Conservation (phyloP, 23 tunicate genomes). For the Trididemnum miniatum region DNA sequence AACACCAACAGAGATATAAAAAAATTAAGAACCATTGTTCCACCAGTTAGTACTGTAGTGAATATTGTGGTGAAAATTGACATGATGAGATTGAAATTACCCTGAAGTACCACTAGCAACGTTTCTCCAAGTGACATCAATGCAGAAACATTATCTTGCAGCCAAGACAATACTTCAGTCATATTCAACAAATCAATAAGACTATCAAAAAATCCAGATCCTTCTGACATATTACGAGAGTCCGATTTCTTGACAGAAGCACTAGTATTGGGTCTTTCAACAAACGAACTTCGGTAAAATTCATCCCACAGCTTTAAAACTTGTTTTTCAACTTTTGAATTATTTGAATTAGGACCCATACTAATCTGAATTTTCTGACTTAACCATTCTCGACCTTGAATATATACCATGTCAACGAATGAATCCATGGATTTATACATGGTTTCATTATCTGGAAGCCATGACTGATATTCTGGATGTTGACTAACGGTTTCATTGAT, state of each 20-base stretch:
- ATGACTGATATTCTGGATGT: slow-evolving; percentile 78
- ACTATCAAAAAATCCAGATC: slow-evolving; percentile 39
- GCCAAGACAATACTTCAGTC: slow-evolving; percentile 58
- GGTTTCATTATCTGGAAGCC: slow-evolving; percentile 77
- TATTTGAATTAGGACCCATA: slow-evolving; percentile 21
- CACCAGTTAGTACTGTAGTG: slow-evolving; percentile 60
- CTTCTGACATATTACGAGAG: not conserved
- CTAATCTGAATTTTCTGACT: slow-evolving; percentile 46
- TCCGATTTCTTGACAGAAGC: not conserved
- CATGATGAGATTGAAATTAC: slow-evolving; percentile 61
- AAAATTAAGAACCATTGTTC: slow-evolving; percentile 74
- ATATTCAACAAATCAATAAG: slow-evolving; percentile 53
- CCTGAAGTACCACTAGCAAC: slow-evolving; percentile 44
- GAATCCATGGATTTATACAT: slow-evolving; percentile 75
- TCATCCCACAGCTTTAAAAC: slow-evolving; percentile 80
- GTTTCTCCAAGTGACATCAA: slow-evolving; percentile 65
- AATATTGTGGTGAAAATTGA: slow-evolving; percentile 45
- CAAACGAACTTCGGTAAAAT: slow-evolving; percentile 52
- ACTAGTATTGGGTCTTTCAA: slow-evolving; percentile 2
- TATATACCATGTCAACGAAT: slow-evolving; percentile 68
- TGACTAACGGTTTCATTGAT: slow-evolving; percentile 77
- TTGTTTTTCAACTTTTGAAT: slow-evolving; percentile 71
- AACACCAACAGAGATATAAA: slow-evolving; percentile 65
- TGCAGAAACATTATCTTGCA: slow-evolving; percentile 75
- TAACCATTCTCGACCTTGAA: slow-evolving; percentile 89